These are phyloP conservation scores for Mirza zaza DNA, from an alignment of 2,113 vertebrate species.

Conservation along the genomic window DNA sequence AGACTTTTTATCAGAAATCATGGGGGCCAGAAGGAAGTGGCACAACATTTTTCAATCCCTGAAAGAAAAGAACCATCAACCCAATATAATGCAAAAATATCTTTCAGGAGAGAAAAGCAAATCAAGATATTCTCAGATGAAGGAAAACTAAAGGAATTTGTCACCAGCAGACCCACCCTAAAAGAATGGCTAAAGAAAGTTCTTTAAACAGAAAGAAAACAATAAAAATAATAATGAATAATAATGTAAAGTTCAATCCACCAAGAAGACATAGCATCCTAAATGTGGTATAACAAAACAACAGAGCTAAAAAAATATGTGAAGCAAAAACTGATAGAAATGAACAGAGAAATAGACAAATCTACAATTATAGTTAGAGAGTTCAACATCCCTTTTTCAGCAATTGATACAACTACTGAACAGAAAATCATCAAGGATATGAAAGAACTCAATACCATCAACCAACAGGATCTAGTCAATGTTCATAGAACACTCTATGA, in stretches of 20 bases:
- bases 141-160: background rate
- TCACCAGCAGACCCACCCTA: background rate
- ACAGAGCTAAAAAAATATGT: background rate
- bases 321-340: background rate
- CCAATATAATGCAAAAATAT: background rate
- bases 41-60: background rate
- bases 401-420: background rate
- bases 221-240: background rate
- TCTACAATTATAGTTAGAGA: background rate
- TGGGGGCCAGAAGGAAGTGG: background rate
- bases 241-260: background rate
- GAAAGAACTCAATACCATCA: background rate
- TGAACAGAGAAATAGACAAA: background rate
- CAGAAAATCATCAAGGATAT: background rate
- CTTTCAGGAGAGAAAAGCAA: background rate
- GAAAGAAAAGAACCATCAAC: background rate
- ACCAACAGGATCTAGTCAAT: background rate
- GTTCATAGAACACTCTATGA: background rate
- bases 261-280: background rate
- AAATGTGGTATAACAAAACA: background rate
- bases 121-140: background rate
- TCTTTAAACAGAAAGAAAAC: background rate
- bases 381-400: background rate
- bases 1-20: background rate
- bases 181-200: background rate